These are phyloP conservation scores for Priocnemis perturbator DNA, from an alignment of 2,888 invertebrate genomes.

Conservation along the genomic window DNA sequence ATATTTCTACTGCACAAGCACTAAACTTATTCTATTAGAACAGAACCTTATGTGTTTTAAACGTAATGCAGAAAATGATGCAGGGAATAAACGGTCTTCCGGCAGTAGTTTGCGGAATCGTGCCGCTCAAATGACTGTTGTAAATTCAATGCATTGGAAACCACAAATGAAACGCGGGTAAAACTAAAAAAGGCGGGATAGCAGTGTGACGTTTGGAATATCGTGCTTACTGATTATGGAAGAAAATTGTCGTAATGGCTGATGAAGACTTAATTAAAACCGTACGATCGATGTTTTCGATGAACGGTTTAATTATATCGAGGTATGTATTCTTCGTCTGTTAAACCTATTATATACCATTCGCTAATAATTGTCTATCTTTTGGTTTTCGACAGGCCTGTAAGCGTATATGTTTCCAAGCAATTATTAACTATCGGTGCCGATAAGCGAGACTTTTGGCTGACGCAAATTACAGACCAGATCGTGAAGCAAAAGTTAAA, in stretches of 20 bases:
- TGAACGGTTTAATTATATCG: conserved; percentile 85
- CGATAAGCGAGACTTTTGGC: conserved; percentile 81
- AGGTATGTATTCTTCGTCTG: conserved; percentile 71
- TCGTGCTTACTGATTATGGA: not conserved
- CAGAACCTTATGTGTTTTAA: too few relatives aligned
- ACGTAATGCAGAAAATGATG: too few relatives aligned
- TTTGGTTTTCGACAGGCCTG: conserved; percentile 77
- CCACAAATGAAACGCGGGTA: too few relatives aligned
- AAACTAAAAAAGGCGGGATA: too few relatives aligned
- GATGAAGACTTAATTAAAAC: conserved; percentile 78
- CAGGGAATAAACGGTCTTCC: too few relatives aligned
- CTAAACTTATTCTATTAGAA: too few relatives aligned
- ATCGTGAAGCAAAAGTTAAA: conserved; percentile 86
- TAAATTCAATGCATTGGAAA: too few relatives aligned
- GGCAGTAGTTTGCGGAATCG: too few relatives aligned
- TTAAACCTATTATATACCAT: not conserved
- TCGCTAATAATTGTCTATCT: conserved; percentile 7
- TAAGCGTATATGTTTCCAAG: conserved; percentile 83
- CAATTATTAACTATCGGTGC: conserved; percentile 80
- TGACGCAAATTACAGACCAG: conserved; percentile 86
- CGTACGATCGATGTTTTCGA: conserved; percentile 83
- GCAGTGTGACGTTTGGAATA: not conserved
- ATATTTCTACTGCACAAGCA: too few relatives aligned
- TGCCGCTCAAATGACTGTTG: too few relatives aligned
- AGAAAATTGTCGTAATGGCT: conserved; percentile 44